Evolutionary conservation across 2,797 vertebrate genomes (phyloP), one percentile per base, ranked within the genome.

Genomic region (Neomorphus geoffroyi): DNA sequence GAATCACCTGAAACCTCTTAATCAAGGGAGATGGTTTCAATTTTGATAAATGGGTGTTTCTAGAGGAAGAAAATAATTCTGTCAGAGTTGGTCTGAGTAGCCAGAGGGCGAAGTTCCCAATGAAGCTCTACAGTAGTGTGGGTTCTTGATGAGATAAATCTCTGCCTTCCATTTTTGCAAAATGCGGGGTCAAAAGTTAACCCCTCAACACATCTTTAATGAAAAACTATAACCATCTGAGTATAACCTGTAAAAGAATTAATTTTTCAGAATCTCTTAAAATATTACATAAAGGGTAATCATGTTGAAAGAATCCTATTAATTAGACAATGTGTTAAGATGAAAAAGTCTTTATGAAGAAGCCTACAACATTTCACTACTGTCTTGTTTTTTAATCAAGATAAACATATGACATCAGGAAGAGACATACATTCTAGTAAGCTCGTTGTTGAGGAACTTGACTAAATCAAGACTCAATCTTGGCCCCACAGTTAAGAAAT

Each of bases 261-360:
- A 90, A 85, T 95, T 94, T 96, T 88, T 80, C 73, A 94, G 65
- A 39, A 22, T 67, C 64, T 91, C 60, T 79, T 88, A 46, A 96
- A 91, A 90, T 77, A 92, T 90, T 88, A 39, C 80, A 37, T 51
- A 39, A 75, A 84, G 70, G 74, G 43, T 80, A 91, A 85, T 79
- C 35, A 16, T 21, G 67, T 74, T 93, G 71, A 77, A 93, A 82
- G 85, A 91, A 62, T 73, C 30, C 39, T 72, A 80, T 90, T 93
- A 91, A 96, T 97, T 94, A 96, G 73, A 78, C 4, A 3, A 32
- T 35, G 27, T 81, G 89, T 57, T 93, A 56, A 83, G 92, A 90
- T 84, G 73, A 53, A 85, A 78, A 66, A 67, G 39, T 15, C 71
- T 86, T 83, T 80, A 23, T 67, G 61, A 66, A 75, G 72, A 53